Evolutionary conservation across 2,797 vertebrate genomes (phyloP).

Genomic region (Gallinago stenura): DNA sequence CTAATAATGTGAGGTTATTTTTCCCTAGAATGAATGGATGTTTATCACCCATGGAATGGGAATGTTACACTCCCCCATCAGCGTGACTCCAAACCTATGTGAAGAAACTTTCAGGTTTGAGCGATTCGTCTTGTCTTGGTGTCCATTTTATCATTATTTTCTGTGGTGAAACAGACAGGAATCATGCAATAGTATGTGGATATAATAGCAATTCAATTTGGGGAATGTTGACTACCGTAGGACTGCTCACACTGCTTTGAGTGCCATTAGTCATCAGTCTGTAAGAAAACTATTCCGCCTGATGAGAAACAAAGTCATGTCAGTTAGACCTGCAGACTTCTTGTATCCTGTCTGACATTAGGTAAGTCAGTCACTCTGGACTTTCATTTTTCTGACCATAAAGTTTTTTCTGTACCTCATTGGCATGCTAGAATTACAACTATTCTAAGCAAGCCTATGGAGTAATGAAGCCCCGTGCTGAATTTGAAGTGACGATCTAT

Average conservation of each 20-base stretch:
- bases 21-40: neutral
- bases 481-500: neutral
- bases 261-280: neutral
- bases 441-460: neutral
- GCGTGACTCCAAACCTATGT: neutral
- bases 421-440: neutral
- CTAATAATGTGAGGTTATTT: neutral
- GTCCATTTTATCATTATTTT: neutral
- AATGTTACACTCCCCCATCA: neutral
- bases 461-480: neutral
- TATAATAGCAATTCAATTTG: neutral
- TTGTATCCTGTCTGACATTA: neutral
- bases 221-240: neutral
- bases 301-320: neutral
- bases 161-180: neutral
- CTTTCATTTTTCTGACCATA: neutral
- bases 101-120: neutral
- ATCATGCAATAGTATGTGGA: neutral
- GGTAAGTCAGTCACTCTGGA: neutral
- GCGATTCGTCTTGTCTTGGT: neutral
- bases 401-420: neutral
- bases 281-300: neutral
- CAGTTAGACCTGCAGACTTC: neutral
- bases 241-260: neutral
- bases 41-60: neutral